Evolutionary conservation across 2,797 vertebrate genomes (phyloP).

Genomic region (Pangasius sanitwongsei): DNA sequence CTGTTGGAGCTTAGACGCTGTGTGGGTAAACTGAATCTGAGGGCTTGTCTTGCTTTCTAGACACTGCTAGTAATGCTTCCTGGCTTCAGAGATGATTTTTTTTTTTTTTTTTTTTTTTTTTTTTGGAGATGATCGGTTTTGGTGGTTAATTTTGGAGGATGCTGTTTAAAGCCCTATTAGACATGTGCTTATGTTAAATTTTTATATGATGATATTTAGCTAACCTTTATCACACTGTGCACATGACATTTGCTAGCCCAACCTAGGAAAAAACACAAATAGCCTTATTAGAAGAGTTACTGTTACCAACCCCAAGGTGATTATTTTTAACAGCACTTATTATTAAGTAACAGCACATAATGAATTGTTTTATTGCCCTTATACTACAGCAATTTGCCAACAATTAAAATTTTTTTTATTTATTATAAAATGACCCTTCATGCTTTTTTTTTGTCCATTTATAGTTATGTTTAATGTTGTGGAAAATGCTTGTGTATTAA

Average conservation of each 20-base stretch:
- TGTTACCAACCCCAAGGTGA: not conserved
- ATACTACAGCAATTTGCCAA: not conserved
- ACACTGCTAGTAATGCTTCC: not conserved
- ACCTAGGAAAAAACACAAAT: not conserved
- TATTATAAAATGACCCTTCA: not conserved
- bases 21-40: slow-evolving; percentile 12
- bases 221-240: slow-evolving; percentile 37
- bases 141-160: not conserved
- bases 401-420: not conserved
- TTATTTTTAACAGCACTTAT: too few relatives aligned
- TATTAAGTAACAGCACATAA: not conserved
- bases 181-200: not conserved
- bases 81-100: not conserved
- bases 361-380: not conserved
- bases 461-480: not conserved
- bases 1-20: not conserved
- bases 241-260: slow-evolving; percentile 21
- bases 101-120: too few relatives aligned
- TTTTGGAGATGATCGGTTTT: not conserved
- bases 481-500: not conserved
- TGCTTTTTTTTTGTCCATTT: not conserved
- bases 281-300: not conserved
- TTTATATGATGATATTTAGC: slow-evolving; percentile 19
- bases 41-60: not conserved
- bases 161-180: not conserved